Percentiles rank a stretch among this genome's conserved stretches.
phyloP scores from a whole-genome alignment of 2,113 vertebrate species.

The Otus sunia region DNA sequence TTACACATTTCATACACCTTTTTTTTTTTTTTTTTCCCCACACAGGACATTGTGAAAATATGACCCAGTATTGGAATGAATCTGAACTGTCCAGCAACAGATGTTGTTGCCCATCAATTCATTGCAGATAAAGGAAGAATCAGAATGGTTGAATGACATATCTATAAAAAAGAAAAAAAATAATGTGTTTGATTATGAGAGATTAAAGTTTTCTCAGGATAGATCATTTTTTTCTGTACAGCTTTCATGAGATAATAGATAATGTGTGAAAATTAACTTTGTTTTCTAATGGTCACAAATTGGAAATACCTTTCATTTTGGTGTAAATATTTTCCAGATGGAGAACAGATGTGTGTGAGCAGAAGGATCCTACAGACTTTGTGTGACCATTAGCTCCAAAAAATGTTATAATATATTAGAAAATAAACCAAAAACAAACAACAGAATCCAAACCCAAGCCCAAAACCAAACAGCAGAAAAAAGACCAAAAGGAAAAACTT shows the following conservation, averaged over 20 bases:
- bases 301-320: background rate
- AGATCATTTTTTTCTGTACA: background rate
- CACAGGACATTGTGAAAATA: background rate
- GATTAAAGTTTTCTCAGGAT: background rate
- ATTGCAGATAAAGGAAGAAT: background rate
- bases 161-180: background rate
- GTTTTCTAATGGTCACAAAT: background rate
- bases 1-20: background rate
- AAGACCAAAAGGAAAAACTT: background rate
- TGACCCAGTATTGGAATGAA: background rate
- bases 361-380: background rate
- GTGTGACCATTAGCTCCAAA: background rate
- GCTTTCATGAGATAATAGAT: background rate
- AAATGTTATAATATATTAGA: rapidly evolving
- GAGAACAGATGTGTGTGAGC: background rate
- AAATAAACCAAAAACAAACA: too few relatives aligned
- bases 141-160: background rate
- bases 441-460: too few relatives aligned
- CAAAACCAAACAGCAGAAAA: background rate
- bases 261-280: background rate
- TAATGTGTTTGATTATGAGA: background rate
- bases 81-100: background rate
- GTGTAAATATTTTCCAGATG: background rate
- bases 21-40: background rate
- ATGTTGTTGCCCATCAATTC: background rate